Evolutionary conservation across 2,888 invertebrate species (phyloP), one percentile per base, ranked within the genome.

Genomic region (Malacosoma neustria): DNA sequence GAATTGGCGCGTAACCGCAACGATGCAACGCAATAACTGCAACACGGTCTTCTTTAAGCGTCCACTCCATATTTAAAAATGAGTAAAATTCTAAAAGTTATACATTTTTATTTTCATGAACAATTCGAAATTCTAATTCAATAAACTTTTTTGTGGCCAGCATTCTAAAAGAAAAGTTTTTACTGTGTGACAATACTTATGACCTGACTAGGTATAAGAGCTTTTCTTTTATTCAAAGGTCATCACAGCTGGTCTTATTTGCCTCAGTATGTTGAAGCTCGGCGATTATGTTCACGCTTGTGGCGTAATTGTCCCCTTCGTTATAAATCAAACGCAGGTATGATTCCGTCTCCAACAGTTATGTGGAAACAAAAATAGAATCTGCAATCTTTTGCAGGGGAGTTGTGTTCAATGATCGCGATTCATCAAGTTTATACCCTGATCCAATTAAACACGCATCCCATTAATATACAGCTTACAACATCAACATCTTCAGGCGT

Each of bases 241-340:
- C 69, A 63, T 49, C 42, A 38, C 42, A 48, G 41, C 47, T 69
- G 65, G 69, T 59, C 48, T 54, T 38, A 42, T 50, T 51, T 59
- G 55, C 66, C 65, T 56, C 66, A 63, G 64, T 65, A 72, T 51
- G 62, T 61, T 57, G 53, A 61, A 66, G 55, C 61, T 68, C 61
- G 63, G 66, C 67, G 72, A 75, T 73, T 74, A 70, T 73, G 73
- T 79, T 77, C 73, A 73, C 75, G 75, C 77, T 69, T 72, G 65
- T 67, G 64, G 68, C 65, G 69, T 62, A 49, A 58, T 48, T 70
- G 73, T 73, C 74, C 80, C 81, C 80, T 74, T 58, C 63, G 72
- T 74, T 80, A 79, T 84, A 82, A 85, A 84, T 85, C 82, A 85
- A 79, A 75, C 61, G 75, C 84, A 85, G 82, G 75, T 80, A 76